A percentile compares a stretch with the other conserved stretches of the same genome.
These are phyloP conservation scores for Fistularia tabacaria DNA, from an alignment of 2,797 vertebrate genomes.

Conservation along the genomic window DNA sequence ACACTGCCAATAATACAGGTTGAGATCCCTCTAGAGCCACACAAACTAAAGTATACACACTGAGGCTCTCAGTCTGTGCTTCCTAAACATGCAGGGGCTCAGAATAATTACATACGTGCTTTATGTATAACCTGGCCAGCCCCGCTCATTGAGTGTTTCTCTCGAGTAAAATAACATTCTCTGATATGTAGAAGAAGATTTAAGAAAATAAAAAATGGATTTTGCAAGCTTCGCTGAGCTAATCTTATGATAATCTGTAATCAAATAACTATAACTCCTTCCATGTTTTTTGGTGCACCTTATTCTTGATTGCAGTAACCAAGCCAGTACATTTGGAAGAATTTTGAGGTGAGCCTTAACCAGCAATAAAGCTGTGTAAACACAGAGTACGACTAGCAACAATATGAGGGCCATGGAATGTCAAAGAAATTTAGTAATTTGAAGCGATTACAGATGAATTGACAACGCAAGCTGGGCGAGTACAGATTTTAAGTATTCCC, in stretches of 20 bases:
- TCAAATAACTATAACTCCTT: constrained; percentile 13
- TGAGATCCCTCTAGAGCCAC: constrained; percentile 35
- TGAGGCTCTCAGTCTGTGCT: constrained; percentile 20
- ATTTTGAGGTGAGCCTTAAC: neutral
- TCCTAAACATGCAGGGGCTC: constrained; percentile 23
- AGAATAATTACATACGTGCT: constrained; percentile 42
- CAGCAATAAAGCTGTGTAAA: neutral
- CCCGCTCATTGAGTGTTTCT: constrained; percentile 26
- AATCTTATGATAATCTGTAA: constrained; percentile 19
- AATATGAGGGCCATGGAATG: too few species aligned
- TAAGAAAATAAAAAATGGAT: constrained; percentile 38
- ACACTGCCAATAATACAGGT: constrained; percentile 36
- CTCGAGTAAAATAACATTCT: neutral
- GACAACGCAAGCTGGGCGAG: too few species aligned
- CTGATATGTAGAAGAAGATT: constrained; percentile 29
- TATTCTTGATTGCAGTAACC: constrained; percentile 2
- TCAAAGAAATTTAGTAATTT: neutral
- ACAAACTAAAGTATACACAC: constrained; percentile 13
- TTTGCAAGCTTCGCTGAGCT: constrained; percentile 1
- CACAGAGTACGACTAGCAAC: too few species aligned
- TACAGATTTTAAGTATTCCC: too few species aligned
- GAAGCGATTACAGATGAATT: neutral
- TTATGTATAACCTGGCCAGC: constrained; percentile 21
- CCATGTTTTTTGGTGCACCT: constrained; percentile 12
- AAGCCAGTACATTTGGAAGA: neutral